Evolutionary conservation across 2,113 vertebrate species (phyloP), one percentile per base, ranked within the genome.

Genomic region (Orycteropus afer): DNA sequence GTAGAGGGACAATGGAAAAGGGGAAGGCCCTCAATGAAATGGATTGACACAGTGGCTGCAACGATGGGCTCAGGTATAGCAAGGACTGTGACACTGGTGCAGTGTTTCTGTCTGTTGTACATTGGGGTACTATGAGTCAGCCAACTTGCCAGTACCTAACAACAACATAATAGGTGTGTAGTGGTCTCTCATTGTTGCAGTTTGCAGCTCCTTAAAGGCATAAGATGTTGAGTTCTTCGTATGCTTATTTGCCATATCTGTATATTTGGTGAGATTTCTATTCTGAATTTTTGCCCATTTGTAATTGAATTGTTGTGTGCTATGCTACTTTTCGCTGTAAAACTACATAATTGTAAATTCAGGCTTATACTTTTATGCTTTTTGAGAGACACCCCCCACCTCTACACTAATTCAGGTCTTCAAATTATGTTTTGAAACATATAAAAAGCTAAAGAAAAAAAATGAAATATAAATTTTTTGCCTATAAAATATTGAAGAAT

Each of bases 391-490:
- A 42, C 23, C 40, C 40, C 11, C 7, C 69, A 0, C 37, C 15
- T 42, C 40, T 32, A 23, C 0, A 12, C 25, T 51, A 59, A 55
- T 11, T 37, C 6, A n/a, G 32, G 47, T 3, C 0, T 79, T 89
- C 45, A 91, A 47, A 53, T 90, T 92, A 84, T 76, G 59, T 95
- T 95, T 96, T 83, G 9, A 90, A 69, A 96, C 90, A 77, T 77
- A 86, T 22, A 69, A 94, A 74, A 91, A 94, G 1, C 53, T 88
- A 74, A 89, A 51, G 25, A 80, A 95, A 80, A 90, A 67, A 40
- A 90, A 63, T 47, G 32, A 91, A 89, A 74, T 77, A 3, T 59
- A 73, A 90, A 84, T 5, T 1, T 61, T n/a, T 57, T 22, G 13
- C 69, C 3, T 93, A 11, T 95, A 71, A 86, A 94, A 77, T 73